Evolutionary conservation across 2,113 vertebrate genomes (phyloP).

Genomic region (Colossoma macropomum): DNA sequence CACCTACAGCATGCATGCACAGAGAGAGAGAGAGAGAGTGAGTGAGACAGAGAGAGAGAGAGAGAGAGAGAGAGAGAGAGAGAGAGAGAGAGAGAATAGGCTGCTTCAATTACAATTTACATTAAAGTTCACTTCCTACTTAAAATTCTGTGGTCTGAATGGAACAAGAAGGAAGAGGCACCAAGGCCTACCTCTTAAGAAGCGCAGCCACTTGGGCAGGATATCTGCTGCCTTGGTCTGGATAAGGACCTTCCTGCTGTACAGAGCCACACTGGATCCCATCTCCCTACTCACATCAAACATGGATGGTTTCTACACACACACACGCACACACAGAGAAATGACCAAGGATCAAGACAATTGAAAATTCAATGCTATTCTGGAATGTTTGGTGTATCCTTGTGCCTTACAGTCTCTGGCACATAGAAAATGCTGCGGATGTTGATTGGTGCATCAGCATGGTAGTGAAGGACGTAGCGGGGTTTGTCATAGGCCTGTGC

Average conservation of each 20-base stretch:
- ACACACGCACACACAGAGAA: no score
- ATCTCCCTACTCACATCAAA: conserved; percentile 95
- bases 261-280: conserved; percentile 89
- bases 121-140: background rate
- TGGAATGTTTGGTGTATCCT: background rate
- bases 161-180: background rate
- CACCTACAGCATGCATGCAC: conserved; percentile 75
- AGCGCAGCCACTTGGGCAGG: conserved; percentile 96
- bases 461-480: conserved; percentile 93
- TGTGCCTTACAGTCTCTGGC: conserved; percentile 79
- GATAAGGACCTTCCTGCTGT: conserved; percentile 95
- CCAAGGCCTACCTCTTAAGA: conserved; percentile 83
- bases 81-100: no score
- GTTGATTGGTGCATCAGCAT: conserved; percentile 90
- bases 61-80: no score
- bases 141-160: background rate
- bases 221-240: conserved; percentile 93
- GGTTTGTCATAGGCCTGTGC: conserved; percentile 90
- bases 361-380: background rate
- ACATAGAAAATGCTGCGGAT: conserved; percentile 97
- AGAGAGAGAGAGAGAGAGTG: no score
- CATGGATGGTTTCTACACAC: conserved; percentile 90
- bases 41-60: no score
- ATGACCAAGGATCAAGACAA: background rate
- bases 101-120: no score